Percentiles rank a stretch among this genome's conserved stretches.
Evolutionary conservation across 2,797 vertebrate genomes (phyloP).

Genomic region (Tarsius wallacei): DNA sequence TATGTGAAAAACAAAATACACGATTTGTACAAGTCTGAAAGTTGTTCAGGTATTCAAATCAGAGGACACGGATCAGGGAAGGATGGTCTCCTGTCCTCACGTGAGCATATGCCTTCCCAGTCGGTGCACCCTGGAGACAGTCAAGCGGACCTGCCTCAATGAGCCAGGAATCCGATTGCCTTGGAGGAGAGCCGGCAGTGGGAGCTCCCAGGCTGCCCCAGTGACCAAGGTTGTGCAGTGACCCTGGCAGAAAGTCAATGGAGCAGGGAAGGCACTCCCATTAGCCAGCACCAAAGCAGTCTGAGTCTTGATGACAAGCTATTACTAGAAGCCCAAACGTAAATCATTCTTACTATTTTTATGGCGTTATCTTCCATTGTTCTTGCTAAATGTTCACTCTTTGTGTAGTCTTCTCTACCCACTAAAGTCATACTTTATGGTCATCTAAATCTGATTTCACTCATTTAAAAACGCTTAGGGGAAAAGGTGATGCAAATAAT

Average conservation of each 20-base stretch:
- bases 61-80: neutral
- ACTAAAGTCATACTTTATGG: neutral
- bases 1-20: slow-evolving; percentile 16
- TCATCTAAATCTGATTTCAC: slow-evolving; percentile 51
- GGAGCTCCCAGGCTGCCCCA: neutral
- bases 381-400: neutral
- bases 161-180: neutral
- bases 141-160: neutral
- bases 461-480: slow-evolving; percentile 40
- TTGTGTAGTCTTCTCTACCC: neutral
- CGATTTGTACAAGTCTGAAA: neutral
- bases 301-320: slow-evolving; percentile 6
- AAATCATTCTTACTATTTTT: slow-evolving; percentile 53
- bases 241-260: slow-evolving; percentile 51
- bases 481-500: slow-evolving; percentile 9
- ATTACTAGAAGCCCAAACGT: slow-evolving; percentile 21
- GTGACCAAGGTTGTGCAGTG: slow-evolving; percentile 52
- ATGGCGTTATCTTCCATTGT: slow-evolving; percentile 59
- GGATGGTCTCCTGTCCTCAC: neutral
- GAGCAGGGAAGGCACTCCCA: neutral
- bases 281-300: slow-evolving; percentile 19
- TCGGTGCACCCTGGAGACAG: neutral
- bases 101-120: neutral
- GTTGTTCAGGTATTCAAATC: neutral
- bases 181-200: neutral